Percentiles rank a stretch among this genome's conserved stretches.
phyloP scores from a whole-genome alignment of 2,113 vertebrate species.

The Athene noctua region DNA sequence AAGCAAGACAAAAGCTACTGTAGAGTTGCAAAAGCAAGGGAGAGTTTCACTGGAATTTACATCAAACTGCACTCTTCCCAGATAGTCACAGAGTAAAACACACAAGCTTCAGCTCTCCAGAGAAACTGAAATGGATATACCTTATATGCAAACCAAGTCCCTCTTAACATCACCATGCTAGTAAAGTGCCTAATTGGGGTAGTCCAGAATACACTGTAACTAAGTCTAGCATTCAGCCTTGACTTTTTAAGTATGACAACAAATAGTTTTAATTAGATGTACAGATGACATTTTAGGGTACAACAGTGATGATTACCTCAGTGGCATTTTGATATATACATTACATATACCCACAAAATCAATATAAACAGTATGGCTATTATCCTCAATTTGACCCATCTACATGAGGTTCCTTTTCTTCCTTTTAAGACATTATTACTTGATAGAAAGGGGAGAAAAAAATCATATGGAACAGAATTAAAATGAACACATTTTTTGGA shows the following conservation, averaged over 20 bases:
- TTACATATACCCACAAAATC: background rate
- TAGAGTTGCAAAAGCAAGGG: background rate
- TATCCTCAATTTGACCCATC: background rate
- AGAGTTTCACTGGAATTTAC: background rate
- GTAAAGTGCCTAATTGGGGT: background rate
- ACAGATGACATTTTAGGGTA: background rate
- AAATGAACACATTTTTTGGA: background rate
- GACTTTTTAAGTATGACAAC: background rate
- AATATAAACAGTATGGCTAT: background rate
- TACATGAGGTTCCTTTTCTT: background rate
- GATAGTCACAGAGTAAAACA: background rate
- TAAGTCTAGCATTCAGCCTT: background rate
- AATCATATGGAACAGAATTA: background rate
- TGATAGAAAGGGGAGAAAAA: accelerated
- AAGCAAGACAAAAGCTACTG: background rate
- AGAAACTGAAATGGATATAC: background rate
- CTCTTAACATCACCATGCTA: background rate
- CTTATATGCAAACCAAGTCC: background rate
- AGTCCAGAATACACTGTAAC: background rate
- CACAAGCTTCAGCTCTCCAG: background rate
- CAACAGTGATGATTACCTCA: background rate
- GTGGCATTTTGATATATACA: background rate
- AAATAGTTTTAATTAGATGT: background rate
- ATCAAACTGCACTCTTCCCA: background rate
- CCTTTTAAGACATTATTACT: background rate